Base-by-base conservation (phyloP, 2,797 vertebrate genomes). In the Myiotriccus ornatus region DNA sequence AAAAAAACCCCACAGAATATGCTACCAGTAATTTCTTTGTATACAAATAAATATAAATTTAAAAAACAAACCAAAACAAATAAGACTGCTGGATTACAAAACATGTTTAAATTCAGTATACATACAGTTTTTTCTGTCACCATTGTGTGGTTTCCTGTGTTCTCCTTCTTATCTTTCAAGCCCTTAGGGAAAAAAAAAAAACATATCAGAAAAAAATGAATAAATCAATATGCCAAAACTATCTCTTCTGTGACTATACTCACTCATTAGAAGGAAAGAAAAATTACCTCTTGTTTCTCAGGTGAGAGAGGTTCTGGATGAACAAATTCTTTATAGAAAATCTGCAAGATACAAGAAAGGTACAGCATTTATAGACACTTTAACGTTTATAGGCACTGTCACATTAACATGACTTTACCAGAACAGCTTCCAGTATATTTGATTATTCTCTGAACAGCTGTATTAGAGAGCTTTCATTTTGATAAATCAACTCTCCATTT, bases 281-380 rank as follows among this genome's bases (percentile, higher is more conserved):
- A 78, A 84, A 10, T 87, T 95, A 98, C 98, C 97, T 98, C 97
- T 89, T 97, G 97, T 89, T 97, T 98, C 91, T 97, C 97, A 90
- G 96, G 92, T 65, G 97, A 97, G 64, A 99, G 98, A 15, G 98
- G 98, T 73, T 99, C 98, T 83, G 98, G 98, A 43, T 97, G 98
- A 80, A 98, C 93, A 97, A 98, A 98, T 73, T 98, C 98, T 70
- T 97, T 39, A 87, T 98, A 98, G 97, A 99, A 99, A 87, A 97
- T 95, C 98, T 99, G 69, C 89, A 95, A 44, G 10, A 74, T 11
- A 39, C 2, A 52, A 83, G 53, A 59, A 84, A 70, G 5, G 18
- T 34, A 71, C 43, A 88, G 12, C 21, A 59, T 52, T 89, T 89
- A 50, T 1, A 57, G 22, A 35, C 22, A 70, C 9, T 60, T 87